Evolutionary conservation across 2,113 vertebrate genomes (phyloP), one percentile per base, ranked within the genome.

Genomic region (Paramormyrops kingsleyae): DNA sequence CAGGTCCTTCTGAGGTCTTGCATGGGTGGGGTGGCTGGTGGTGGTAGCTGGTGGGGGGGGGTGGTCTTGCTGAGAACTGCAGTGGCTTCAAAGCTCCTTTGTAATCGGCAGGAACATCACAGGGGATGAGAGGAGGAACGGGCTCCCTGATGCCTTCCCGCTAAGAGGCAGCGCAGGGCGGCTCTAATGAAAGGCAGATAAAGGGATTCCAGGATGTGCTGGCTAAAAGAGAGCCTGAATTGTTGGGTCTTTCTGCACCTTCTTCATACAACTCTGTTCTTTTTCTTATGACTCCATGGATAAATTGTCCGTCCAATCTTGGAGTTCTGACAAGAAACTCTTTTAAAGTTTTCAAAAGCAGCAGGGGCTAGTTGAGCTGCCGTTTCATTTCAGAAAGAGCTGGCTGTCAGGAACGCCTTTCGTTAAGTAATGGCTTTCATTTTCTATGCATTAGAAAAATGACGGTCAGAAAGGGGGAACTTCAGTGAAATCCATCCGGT

Each of bases 51-150:
- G 96, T 94, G 94, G 97, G 96, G 95, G 50, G 85, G 13, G n/a
- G 27, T 13, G 85, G n/a, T 50, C 96, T 95, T 94, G 95, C 95
- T 95, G 95, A 95, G 96, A 96, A 94, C 96, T 95, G 96, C 95
- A 96, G 95, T 93, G 94, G 97, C 98, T 99, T 99, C 98, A 99
- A 99, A 99, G 98, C 96, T 94, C 95, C 95, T 97, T 97, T 99
- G 97, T 99, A 99, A 99, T 99, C 98, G 98, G 97, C 95, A 97
- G 96, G 96, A 98, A 99, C 97, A 98, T 99, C 98, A 99, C 97
- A 99, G 97, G 95, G 97, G 95, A 96, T 96, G 96, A 97, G 96
- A 98, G 98, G 98, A 97, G 98, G 97, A 97, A 97, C 97, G 94
- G 83, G 97, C 97, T 98, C 97, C 96, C 97, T 97, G 96, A 96